Base-by-base conservation (phyloP, 1,140 invertebrate species). In the Drosophila nasuta region DNA sequence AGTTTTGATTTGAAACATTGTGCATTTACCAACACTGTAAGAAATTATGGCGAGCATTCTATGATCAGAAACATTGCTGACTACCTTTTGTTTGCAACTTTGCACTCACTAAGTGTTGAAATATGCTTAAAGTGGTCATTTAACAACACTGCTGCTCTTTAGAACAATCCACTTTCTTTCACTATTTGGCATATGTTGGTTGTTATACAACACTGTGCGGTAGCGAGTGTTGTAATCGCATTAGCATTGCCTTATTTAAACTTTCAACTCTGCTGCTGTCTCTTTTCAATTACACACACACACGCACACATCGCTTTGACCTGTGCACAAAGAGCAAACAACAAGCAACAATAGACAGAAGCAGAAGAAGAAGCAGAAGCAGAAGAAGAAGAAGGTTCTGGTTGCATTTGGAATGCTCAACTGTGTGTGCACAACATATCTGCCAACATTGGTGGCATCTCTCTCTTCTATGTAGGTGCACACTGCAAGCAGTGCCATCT, bases 361-460 rank as follows among this genome's bases (percentile, higher is more conserved):
- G 5, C 20, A 25, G 20, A 25, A 25, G 20, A 25, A 25, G 20
- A 20, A 20, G 20, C 3, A 20, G 20, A 13, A 13, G 20, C 3
- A 25, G 20, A 25, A 25, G 20, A 25, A 25, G 20, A 25, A 25
- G 20, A 25, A 25, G 20, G n/a, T n/a, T 28, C 25, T 33, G 30
- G 13, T n/a, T 57, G 33, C 49, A 65, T 35, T 17, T 57, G 62
- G 69, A 71, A 71, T 56, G 35, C 45, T 17, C 25, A 43, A 13
- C 41, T 51, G 48, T 52, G 3, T 48, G 59, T 52, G 3, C 20
- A 38, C 46, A 62, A 63, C 30, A 51, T 25, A 20, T 54, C 48
- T 41, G 20, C 7, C 49, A 52, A 38, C 13, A 41, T 30, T 51
- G 43, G 8, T 48, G 13, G 43, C 10, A 11, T 35, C 28, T 45